Base-by-base conservation (phyloP, 2,797 vertebrate species). In the Peromyscus attwateri region DNA sequence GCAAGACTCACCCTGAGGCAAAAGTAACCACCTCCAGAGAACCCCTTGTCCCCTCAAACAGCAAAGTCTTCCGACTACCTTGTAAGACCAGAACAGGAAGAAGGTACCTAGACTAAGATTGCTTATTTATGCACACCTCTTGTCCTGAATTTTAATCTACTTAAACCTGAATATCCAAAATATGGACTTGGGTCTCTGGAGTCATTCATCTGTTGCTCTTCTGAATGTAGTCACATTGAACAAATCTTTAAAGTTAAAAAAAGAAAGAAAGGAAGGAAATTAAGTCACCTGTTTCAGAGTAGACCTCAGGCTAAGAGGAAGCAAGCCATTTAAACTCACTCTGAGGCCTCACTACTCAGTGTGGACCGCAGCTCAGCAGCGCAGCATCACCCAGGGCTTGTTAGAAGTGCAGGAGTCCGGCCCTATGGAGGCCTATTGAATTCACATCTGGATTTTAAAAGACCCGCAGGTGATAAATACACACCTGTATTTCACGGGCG, bases 381-480 rank as follows among this genome's bases (percentile, higher is more conserved):
- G 37, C 9, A 2, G 40, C 52, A 16, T 66, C 55, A 81, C 60
- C 79, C 12, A 2, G 76, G 91, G 21, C 64, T 43, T 64, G n/a
- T 66, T 71, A n/a, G 6, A 82, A 64, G 70, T 14, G 6, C 29
- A 40, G 57, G 55, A n/a, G 82, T 76, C 79, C 57, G 37, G 79
- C 34, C 64, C 31, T 12, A 34, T 57, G 0, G 40, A 81, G 43
- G 89, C 60, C 46, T 68, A 57, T 29, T 2, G 27, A 76, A 62
- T 71, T 57, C 29, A 66, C 40, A 37, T 37, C 40, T 89, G 60
- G 55, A 70, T 92, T 95, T 96, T 73, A 95, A 40, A 81, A 93
- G 83, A 23, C 17, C 83, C 64, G 6, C 6, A 46, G 76, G 46
- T 77, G 66, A 85, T 43, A 89, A 10, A 10, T 1, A 17, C 9